A percentile compares a stretch with the other conserved stretches of the same genome.
Evolutionary conservation across 2,888 invertebrate genomes (phyloP).

Genomic region (Rhingia campestris): DNA sequence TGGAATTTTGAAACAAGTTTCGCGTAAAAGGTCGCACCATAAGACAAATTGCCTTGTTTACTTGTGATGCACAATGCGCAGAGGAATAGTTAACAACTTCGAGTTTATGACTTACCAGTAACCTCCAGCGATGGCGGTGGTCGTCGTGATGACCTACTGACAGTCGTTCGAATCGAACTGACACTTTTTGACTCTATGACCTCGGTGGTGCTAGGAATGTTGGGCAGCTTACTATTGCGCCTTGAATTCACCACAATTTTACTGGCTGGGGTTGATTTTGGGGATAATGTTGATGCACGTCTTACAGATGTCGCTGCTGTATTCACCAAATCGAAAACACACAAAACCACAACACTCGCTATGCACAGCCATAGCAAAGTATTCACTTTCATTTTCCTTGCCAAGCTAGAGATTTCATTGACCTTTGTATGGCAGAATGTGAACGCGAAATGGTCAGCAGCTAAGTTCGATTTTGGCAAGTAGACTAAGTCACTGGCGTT

Average conservation of each 20-base stretch:
- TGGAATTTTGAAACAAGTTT: slow-evolving; percentile 42
- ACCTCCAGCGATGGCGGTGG: slow-evolving; percentile 7
- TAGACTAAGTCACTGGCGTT: slow-evolving; percentile 34
- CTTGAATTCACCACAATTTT: slow-evolving; percentile 8
- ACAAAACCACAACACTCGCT: slow-evolving; percentile 55
- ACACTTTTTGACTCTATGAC: slow-evolving; percentile 22
- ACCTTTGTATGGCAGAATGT: slow-evolving; percentile 39
- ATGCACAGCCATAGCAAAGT: slow-evolving; percentile 58
- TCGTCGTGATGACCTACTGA: slow-evolving; percentile 47
- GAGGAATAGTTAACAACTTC: neutral
- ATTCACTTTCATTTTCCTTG: slow-evolving; percentile 71
- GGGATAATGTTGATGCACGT: slow-evolving; percentile 31
- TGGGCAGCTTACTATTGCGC: slow-evolving; percentile 34
- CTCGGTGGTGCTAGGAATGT: slow-evolving; percentile 5
- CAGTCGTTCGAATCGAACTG: slow-evolving; percentile 50
- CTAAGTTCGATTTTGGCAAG: slow-evolving; percentile 45
- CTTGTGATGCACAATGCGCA: neutral
- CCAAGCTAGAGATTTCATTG: slow-evolving; percentile 65
- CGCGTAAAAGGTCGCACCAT: slow-evolving; percentile 17
- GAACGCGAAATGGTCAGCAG: slow-evolving; percentile 41
- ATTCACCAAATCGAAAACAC: slow-evolving; percentile 49
- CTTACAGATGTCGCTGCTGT: slow-evolving; percentile 36
- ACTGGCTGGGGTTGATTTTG: slow-evolving; percentile 12
- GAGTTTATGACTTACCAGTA: slow-evolving; percentile 39
- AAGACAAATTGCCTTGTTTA: slow-evolving; percentile 17